Evolutionary conservation across 92 coral and sea anemone species (phyloP).

Genomic region (Siderastrea radians): DNA sequence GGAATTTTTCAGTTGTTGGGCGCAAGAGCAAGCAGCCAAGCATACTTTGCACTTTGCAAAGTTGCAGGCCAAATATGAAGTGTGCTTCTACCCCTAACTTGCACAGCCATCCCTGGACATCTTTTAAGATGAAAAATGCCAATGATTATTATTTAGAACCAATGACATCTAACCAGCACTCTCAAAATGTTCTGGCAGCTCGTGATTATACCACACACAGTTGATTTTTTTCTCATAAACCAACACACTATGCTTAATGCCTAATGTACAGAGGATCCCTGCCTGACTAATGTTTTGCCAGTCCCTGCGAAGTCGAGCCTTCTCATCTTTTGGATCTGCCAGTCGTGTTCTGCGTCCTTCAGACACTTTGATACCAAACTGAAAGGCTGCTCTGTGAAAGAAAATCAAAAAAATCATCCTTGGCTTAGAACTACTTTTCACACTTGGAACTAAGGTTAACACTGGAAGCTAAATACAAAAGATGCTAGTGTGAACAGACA

Average conservation of each 20-base stretch:
- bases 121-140: background rate
- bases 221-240: no score
- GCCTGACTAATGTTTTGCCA: constrained; percentile 99
- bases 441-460: background rate
- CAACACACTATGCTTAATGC: background rate
- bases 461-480: background rate
- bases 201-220: background rate
- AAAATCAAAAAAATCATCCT: background rate
- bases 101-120: no score
- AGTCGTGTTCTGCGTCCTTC: constrained; percentile 98
- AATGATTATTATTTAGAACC: background rate
- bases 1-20: no score
- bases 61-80: no score
- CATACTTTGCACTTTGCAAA: no score
- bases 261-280: background rate
- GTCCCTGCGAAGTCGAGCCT: constrained; percentile 96
- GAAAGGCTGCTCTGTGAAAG: constrained; percentile 94
- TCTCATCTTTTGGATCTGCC: constrained; percentile 99
- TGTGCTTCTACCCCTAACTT: no score
- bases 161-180: no score
- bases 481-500: no score
- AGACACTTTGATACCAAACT: constrained; percentile 99
- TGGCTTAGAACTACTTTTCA: no score
- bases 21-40: no score
- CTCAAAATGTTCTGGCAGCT: no score